Evolutionary conservation across 2,113 vertebrate genomes (phyloP).

Genomic region (Xiphorhynchus elegans): DNA sequence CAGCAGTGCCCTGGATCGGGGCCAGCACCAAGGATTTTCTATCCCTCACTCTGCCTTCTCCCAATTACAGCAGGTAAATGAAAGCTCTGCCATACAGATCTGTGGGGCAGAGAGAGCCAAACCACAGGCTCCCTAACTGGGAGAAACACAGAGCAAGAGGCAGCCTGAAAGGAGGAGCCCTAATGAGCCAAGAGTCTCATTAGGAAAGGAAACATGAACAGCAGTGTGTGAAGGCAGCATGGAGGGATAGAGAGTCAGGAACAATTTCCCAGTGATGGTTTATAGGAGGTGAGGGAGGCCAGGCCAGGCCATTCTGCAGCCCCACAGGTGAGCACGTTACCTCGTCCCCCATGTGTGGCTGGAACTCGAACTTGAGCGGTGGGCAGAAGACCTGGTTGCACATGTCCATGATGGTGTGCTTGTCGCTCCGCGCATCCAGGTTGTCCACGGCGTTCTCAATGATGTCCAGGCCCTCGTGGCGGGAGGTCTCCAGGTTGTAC

Average conservation of each 20-base stretch:
- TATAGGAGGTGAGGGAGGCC: neutral
- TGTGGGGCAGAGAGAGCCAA: neutral
- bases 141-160: neutral
- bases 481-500: slow-evolving; percentile 96
- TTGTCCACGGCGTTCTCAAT: slow-evolving; percentile 95
- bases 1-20: neutral
- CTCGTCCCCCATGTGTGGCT: slow-evolving; percentile 99
- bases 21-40: neutral
- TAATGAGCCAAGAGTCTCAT: neutral
- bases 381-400: slow-evolving; percentile 99
- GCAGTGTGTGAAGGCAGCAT: neutral
- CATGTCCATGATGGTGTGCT: slow-evolving; percentile 99
- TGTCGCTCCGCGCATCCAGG: slow-evolving; percentile 95
- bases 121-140: neutral
- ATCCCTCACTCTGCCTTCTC: neutral
- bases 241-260: neutral
- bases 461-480: slow-evolving; percentile 94
- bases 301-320: neutral
- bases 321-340: slow-evolving; percentile 40
- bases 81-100: neutral
- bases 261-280: accelerated
- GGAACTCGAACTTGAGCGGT: slow-evolving; percentile 95
- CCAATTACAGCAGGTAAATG: neutral
- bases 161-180: neutral
- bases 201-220: neutral